A percentile compares a stretch with the other conserved stretches of the same genome.
Conservation (phyloP, 1,140 invertebrate genomes). For the Sesamia nonagrioides region DNA sequence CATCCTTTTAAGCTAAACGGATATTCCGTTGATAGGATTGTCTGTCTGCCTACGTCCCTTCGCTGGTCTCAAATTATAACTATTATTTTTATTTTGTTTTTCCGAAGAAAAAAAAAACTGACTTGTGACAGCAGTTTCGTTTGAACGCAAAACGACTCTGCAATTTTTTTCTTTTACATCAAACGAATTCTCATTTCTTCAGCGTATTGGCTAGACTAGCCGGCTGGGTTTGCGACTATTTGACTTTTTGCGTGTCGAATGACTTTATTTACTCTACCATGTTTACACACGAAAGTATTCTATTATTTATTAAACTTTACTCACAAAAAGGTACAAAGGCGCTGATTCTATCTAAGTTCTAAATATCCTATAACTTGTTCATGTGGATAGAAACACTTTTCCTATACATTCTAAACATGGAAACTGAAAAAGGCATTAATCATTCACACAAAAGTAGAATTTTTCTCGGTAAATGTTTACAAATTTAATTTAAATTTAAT, state of each 20-base stretch:
- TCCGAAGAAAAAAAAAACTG: not conserved
- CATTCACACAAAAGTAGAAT: not conserved
- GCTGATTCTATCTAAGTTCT: too few relatives aligned
- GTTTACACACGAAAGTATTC: too few relatives aligned
- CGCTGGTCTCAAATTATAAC: conserved; percentile 5
- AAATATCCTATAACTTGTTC: too few relatives aligned
- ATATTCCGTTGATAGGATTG: conserved; percentile 76
- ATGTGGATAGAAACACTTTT: too few relatives aligned
- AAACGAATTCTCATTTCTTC: conserved; percentile 18
- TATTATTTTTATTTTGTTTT: conserved; percentile 18
- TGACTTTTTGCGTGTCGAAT: conserved; percentile 24
- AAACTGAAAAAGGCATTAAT: not conserved
- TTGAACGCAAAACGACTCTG: conserved; percentile 37
- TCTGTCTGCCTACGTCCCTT: conserved; percentile 58
- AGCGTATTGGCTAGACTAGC: conserved; percentile 22
- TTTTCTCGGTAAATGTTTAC: not conserved
- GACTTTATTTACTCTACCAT: not conserved
- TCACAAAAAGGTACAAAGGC: too few relatives aligned
- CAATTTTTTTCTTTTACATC: conserved; percentile 32
- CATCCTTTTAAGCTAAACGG: conserved; percentile 80
- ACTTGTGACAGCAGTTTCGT: conserved; percentile 28
- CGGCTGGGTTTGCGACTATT: not conserved
- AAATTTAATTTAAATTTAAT: too few relatives aligned
- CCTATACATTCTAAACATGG: too few relatives aligned
- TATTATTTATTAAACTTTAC: too few relatives aligned